Evolutionary conservation across 1,140 invertebrate genomes (phyloP), one percentile per base, ranked within the genome.

Genomic region (Leptinotarsa defecta): DNA sequence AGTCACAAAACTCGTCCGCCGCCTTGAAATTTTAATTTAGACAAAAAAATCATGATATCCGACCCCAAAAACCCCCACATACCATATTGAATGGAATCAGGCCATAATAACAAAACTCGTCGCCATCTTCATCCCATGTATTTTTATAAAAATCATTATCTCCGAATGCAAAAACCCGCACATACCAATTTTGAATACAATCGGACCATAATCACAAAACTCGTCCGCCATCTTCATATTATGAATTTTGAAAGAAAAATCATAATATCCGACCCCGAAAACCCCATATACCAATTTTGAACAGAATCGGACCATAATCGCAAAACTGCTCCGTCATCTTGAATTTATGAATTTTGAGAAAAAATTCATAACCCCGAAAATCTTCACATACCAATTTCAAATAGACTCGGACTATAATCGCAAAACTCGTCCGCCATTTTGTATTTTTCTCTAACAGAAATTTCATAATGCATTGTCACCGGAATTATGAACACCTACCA

Each of bases 351-450:
- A 57, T 57, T 57, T 57, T 57, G 49, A 57, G 49, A 57, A 13
- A 57, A 57, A 57, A 57, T 57, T 57, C 49, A 57, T 57, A 57
- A 57, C 49, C 49, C 49, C 49, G 49, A 57, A 57, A 57, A 57
- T 13, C 49, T 57, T 57, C 49, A 57, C 49, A 57, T 57, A 57
- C 49, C 49, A 57, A 57, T 57, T 57, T 17, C n/a, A 57, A 57
- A 57, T 57, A 57, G 49, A 57, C 13, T 57, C 49, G 49, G 49
- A 57, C 49, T 57, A 57, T 57, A 57, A 57, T 57, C 13, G 49
- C 49, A 57, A 57, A 57, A 57, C 49, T 57, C n/a, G 1, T 57
- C 49, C 49, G 49, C 49, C 49, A 57, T 57, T 57, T 57, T 57
- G 49, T 57, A 15, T 57, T 57, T 57, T 57, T 57, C 49, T 57